Evolutionary conservation across 2,797 vertebrate genomes (phyloP).

Genomic region (Anguilla megastoma): DNA sequence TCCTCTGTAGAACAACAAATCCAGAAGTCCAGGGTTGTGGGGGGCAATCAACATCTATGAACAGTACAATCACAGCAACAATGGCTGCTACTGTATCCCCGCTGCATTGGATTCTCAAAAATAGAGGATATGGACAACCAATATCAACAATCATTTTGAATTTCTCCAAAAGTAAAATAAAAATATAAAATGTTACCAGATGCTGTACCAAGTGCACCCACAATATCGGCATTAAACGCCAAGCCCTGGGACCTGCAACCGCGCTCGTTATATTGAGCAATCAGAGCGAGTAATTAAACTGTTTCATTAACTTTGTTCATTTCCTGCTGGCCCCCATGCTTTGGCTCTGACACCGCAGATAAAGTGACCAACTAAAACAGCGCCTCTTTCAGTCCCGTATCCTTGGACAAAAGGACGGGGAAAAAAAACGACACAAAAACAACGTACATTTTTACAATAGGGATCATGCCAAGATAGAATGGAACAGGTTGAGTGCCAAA

Average conservation of each 20-base stretch:
- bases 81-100: slow-evolving; percentile 37
- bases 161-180: background rate
- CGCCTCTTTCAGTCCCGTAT: slow-evolving; percentile 42
- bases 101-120: background rate
- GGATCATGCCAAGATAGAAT: slow-evolving; percentile 15
- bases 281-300: slow-evolving; percentile 69
- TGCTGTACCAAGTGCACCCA: background rate
- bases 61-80: slow-evolving; percentile 53
- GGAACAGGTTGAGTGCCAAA: slow-evolving; percentile 12
- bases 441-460: slow-evolving; percentile 44
- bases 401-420: background rate
- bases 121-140: background rate
- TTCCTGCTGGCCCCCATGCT: slow-evolving; percentile 62
- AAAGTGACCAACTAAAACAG: slow-evolving; percentile 44
- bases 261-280: slow-evolving; percentile 60
- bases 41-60: slow-evolving; percentile 49
- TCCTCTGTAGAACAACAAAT: slow-evolving; percentile 44
- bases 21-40: slow-evolving; percentile 39
- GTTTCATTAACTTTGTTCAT: slow-evolving; percentile 67
- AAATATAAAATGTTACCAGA: background rate
- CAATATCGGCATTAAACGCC: slow-evolving; percentile 37
- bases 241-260: slow-evolving; percentile 57
- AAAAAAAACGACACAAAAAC: slow-evolving; percentile 42
- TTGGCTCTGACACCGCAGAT: slow-evolving; percentile 58
- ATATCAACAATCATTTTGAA: background rate